phyloP scores from a whole-genome alignment of 2,888 invertebrate species.

The Tyria jacobaeae region DNA sequence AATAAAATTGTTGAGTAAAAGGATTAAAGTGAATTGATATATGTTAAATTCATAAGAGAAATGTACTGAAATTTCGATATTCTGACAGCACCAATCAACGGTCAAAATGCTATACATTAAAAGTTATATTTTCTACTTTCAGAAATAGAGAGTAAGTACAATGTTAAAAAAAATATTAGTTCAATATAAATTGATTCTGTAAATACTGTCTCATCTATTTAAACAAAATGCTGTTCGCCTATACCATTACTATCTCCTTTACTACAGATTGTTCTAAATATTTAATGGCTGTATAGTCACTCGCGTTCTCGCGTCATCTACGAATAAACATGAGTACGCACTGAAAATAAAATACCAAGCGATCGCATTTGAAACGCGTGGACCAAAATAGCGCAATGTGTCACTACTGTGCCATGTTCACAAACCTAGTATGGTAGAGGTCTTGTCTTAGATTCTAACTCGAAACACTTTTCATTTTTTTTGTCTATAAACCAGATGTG shows the following conservation, averaged over 20 bases:
- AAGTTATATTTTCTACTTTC: too few species aligned
- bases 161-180: too few species aligned
- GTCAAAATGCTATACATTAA: too few species aligned
- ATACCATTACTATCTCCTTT: slow-evolving; percentile 31
- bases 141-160: too few species aligned
- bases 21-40: too few species aligned
- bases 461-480: too few species aligned
- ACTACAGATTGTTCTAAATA: slow-evolving; percentile 62
- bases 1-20: too few species aligned
- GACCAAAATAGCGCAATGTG: slow-evolving; percentile 75
- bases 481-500: too few species aligned
- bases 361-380: slow-evolving; percentile 78
- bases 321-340: slow-evolving; percentile 81
- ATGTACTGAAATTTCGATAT: too few species aligned
- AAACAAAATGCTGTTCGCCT: slow-evolving; percentile 29
- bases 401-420: slow-evolving; percentile 61
- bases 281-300: slow-evolving; percentile 54
- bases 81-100: too few species aligned
- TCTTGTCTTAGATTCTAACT: too few species aligned
- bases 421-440: slow-evolving; percentile 56
- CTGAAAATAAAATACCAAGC: slow-evolving; percentile 83
- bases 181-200: neutral
- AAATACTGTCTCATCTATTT: slow-evolving; percentile 18
- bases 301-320: slow-evolving; percentile 64
- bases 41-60: too few species aligned